These are phyloP conservation scores for Philhelius pedissequus DNA, from an alignment of 2,888 invertebrate species.

Conservation along the genomic window DNA sequence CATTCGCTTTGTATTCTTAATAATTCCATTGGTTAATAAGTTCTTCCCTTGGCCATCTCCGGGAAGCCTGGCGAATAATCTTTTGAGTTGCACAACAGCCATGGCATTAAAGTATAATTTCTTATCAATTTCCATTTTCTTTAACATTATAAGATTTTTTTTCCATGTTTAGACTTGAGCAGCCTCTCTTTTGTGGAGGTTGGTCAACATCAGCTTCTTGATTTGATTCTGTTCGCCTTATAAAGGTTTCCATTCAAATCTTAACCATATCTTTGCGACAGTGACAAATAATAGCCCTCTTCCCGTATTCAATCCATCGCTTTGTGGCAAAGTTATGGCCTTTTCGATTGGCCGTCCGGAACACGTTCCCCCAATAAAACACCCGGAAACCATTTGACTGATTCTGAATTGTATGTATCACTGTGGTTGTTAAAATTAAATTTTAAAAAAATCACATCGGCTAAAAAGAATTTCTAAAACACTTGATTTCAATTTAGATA, in stretches of 20 bases:
- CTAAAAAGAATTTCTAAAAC: too few relatives aligned
- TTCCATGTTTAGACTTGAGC: constrained; percentile 71
- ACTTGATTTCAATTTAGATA: too few relatives aligned
- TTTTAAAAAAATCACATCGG: too few relatives aligned
- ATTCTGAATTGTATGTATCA: too few relatives aligned
- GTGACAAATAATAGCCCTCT: constrained; percentile 85
- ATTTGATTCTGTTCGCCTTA: constrained; percentile 82
- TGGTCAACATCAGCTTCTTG: not conserved
- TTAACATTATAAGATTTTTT: constrained; percentile 72
- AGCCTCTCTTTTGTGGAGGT: constrained; percentile 74
- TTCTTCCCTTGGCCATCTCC: constrained; percentile 74
- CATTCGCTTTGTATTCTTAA: constrained; percentile 78
- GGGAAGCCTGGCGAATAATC: constrained; percentile 74
- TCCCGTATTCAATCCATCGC: constrained; percentile 99
- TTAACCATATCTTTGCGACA: constrained; percentile 90
- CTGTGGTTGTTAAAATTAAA: too few relatives aligned
- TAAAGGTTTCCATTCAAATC: constrained; percentile 98
- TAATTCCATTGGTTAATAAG: constrained; percentile 75
- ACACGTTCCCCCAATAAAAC: too few relatives aligned
- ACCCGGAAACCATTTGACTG: too few relatives aligned
- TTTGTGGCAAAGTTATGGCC: constrained; percentile 97
- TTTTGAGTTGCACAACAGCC: constrained; percentile 74
- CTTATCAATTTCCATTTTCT: constrained; percentile 68
- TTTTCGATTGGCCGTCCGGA: too few relatives aligned
- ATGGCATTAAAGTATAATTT: constrained; percentile 74